These are phyloP conservation scores for Fregata magnificens DNA, from an alignment of 2,113 vertebrate species.

Conservation along the genomic window DNA sequence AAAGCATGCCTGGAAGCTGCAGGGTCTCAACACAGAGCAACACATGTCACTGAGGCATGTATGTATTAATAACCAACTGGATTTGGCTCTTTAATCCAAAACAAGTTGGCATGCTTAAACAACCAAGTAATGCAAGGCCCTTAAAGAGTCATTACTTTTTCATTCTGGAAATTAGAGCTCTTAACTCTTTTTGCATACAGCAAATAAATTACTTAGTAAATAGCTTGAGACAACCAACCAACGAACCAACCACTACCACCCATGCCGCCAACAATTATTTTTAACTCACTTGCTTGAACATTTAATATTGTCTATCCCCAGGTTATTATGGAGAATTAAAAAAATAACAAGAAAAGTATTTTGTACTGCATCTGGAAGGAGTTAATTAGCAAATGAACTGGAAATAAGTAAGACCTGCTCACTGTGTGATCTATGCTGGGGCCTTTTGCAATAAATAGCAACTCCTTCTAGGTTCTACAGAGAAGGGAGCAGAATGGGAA, in stretches of 20 bases:
- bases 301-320: neutral
- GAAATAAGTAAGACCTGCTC: constrained; percentile 36
- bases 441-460: neutral
- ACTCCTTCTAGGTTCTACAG: neutral
- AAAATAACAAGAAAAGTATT: neutral
- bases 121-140: neutral
- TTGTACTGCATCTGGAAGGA: constrained; percentile 36
- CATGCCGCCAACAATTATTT: neutral
- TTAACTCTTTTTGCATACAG: neutral
- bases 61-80: neutral
- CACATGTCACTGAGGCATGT: neutral
- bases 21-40: neutral
- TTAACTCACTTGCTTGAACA: neutral
- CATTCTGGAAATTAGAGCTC: constrained; percentile 11
- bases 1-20: neutral
- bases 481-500: neutral
- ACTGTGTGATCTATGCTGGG: neutral
- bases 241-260: neutral
- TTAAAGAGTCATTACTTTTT: neutral
- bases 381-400: constrained; percentile 47
- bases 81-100: neutral
- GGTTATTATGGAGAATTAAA: neutral
- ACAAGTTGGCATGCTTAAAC: neutral
- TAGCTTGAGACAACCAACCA: constrained; percentile 9
- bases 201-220: constrained; percentile 41